Conservation (phyloP, 2,888 invertebrate genomes). For the Drosophila mulleri region DNA sequence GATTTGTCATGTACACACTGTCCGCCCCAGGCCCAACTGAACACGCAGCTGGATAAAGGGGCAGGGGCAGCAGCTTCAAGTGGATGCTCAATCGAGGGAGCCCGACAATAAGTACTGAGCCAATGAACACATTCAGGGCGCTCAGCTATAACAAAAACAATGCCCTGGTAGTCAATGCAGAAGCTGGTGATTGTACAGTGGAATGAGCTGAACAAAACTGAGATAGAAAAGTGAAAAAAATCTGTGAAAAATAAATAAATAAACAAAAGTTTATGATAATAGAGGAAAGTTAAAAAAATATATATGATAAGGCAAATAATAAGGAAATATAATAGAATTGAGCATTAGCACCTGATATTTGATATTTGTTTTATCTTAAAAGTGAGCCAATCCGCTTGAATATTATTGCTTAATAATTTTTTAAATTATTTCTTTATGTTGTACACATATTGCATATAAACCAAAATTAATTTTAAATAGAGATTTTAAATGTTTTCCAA, state of each 20-base stretch:
- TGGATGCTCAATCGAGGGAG: slow-evolving; percentile 9
- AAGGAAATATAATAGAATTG: no score
- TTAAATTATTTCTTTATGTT: no score
- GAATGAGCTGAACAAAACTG: not conserved
- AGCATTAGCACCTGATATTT: no score
- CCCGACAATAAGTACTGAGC: slow-evolving; percentile 32
- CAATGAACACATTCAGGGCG: slow-evolving; percentile 58
- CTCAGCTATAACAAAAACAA: slow-evolving; percentile 57
- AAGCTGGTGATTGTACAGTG: slow-evolving; percentile 31
- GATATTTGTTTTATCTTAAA: no score
- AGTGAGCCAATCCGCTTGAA: no score
- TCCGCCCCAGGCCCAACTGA: slow-evolving; percentile 37
- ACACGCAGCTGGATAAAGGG: slow-evolving; percentile 1
- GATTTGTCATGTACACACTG: slow-evolving; percentile 48
- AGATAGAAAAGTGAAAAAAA: not conserved
- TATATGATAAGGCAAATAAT: no score
- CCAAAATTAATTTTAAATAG: not conserved
- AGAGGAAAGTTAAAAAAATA: no score
- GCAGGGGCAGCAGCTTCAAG: not conserved
- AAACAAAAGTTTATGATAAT: no score
- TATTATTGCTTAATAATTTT: no score
- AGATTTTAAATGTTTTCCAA: not conserved
- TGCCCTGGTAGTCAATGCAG: slow-evolving; percentile 14
- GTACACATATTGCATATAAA: not conserved
- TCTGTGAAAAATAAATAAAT: no score